These are phyloP conservation scores for Periophthalmodon schlosseri DNA, from an alignment of 2,113 vertebrate genomes.

Conservation along the genomic window DNA sequence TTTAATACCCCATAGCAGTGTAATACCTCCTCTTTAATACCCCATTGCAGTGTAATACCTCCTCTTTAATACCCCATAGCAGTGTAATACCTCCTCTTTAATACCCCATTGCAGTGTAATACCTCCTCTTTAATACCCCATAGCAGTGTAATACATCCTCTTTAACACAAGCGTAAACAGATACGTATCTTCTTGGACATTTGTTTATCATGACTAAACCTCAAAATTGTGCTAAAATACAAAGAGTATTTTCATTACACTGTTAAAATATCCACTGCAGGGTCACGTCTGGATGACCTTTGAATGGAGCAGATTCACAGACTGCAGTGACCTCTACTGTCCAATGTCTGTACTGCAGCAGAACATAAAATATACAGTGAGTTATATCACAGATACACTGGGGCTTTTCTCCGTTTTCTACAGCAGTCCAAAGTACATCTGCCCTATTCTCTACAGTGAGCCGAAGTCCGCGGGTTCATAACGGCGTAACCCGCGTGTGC, in stretches of 20 bases:
- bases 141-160: too few relatives aligned
- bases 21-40: too few relatives aligned
- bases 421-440: slow-evolving; percentile 57
- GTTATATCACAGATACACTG: slow-evolving; percentile 68
- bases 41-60: too few relatives aligned
- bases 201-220: background rate
- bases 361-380: slow-evolving; percentile 70
- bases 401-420: slow-evolving; percentile 59
- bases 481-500: slow-evolving; percentile 63
- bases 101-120: too few relatives aligned
- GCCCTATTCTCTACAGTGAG: slow-evolving; percentile 71
- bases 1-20: too few relatives aligned
- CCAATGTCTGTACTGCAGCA: slow-evolving; percentile 51
- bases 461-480: slow-evolving; percentile 64
- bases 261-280: background rate
- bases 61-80: too few relatives aligned
- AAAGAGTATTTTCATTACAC: too few relatives aligned
- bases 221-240: too few relatives aligned
- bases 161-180: background rate
- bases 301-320: background rate
- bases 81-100: too few relatives aligned
- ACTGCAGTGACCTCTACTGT: slow-evolving; percentile 9
- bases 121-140: too few relatives aligned
- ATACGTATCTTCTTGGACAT: background rate
- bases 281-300: background rate